phyloP scores from a whole-genome alignment of 1,140 invertebrate genomes.

The Pseudoatta argentina region DNA sequence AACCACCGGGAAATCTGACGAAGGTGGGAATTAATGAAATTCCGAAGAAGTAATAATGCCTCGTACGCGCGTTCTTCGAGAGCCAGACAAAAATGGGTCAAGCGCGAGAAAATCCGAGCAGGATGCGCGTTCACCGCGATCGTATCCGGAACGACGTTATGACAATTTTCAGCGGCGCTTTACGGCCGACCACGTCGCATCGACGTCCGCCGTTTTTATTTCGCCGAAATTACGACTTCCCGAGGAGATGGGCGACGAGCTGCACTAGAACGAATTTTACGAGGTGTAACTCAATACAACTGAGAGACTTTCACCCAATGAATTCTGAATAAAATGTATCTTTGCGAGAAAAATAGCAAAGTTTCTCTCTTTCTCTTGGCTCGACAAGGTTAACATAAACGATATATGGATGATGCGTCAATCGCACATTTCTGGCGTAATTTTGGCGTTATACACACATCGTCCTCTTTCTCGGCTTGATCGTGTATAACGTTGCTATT shows the following conservation, averaged over 20 bases:
- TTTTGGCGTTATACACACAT: not conserved
- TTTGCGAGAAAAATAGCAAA: not conserved
- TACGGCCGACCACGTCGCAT: conserved; percentile 25
- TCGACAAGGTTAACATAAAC: not conserved
- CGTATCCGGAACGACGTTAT: conserved; percentile 31
- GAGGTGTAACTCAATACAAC: not conserved
- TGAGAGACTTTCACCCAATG: not conserved
- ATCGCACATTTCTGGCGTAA: not conserved
- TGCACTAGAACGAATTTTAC: not conserved
- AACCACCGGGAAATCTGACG: conserved; percentile 41
- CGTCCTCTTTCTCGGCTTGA: not conserved
- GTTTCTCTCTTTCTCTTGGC: not conserved
- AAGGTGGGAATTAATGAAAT: conserved; percentile 58
- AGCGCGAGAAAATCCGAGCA: conserved; percentile 60
- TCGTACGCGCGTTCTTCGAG: conserved; percentile 26
- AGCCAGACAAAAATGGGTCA: conserved; percentile 55
- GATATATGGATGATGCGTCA: not conserved
- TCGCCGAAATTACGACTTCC: not conserved
- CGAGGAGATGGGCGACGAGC: not conserved
- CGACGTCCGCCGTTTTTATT: conserved; percentile 21
- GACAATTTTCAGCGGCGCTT: conserved; percentile 44
- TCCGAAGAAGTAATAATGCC: conserved; percentile 62
- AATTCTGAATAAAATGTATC: not conserved
- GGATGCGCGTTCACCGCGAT: conserved; percentile 16
- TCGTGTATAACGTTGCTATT: not conserved